Evolutionary conservation across 2,797 vertebrate genomes (phyloP), one percentile per base, ranked within the genome.

Genomic region (Etheostoma nigrum): DNA sequence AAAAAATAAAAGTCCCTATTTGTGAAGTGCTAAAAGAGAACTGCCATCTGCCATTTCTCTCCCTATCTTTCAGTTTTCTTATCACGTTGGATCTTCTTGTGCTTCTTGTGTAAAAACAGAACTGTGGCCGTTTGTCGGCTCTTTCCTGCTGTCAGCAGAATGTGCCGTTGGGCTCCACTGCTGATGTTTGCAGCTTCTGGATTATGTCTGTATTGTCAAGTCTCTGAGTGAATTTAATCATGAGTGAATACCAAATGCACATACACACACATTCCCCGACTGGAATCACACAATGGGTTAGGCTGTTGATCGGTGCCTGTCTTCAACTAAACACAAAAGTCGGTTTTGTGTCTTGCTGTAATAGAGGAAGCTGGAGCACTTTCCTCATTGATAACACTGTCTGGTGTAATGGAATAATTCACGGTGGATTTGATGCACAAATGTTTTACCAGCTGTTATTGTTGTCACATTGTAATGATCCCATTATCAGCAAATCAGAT

Each of bases 301-400:
- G 74, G 58, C 36, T 67, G 85, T 79, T 70, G 77, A 90, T 84
- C 65, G 15, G 66, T 59, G 78, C 66, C 49, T 71, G 88, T 85
- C 78, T 71, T 72, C 68, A 62, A 27, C 74, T 47, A 45, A 81
- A 73, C 84, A 90, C 87, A 90, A 86, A 89, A 83, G 70, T 72
- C 0, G 49, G 44, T 79, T 81, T 79, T 85, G 79, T 88, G 82
- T 67, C 82, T 61, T 7, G 68, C 76, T 77, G 82, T 80, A 85
- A 86, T 82, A 64, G 83, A 85, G 76, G 57, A 79, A 74, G 79
- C 83, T 16, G 62, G 44, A 79, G 81, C 81, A 70, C 93, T 86
- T 85, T 86, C 78, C 72, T 78, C 53, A 63, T 84, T 86, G 88
- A 93, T 90, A 88, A 89, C 85, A 52, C 74, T 30, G 83, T 71